Evolutionary conservation across 2,888 invertebrate species (phyloP), one percentile per base, ranked within the genome.

Genomic region (Agriopis aurantiaria): DNA sequence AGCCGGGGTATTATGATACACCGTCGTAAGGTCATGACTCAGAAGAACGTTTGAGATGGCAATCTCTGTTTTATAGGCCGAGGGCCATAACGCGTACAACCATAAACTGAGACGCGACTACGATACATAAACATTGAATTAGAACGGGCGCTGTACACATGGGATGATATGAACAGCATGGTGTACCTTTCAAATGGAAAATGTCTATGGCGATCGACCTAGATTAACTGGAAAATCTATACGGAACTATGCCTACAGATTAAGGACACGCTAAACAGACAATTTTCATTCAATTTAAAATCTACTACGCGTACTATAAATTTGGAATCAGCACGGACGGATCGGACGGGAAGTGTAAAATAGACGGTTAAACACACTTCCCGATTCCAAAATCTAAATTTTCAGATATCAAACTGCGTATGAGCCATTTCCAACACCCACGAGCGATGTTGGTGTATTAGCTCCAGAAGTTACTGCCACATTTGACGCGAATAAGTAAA

Each of bases 51-150:
- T 78, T 78, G 74, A 83, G 86, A 88, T 87, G 72, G 80, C 83
- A 86, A 88, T 88, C 87, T 78, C 78, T 72, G 74, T 80, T 86
- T 88, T 87, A 87, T 84, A 83, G 81, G 72, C 80, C 75, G 75
- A 80, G 81, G 78, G 84, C 82, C 75, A 86, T 88, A 85, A 87
- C 82, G 71, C 71, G 79, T 80, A 74, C 77, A 73, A 46, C 66
- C 83, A 81, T 88, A 86, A 87, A 88, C 75, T 73, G 69, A 79
- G 80, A 75, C 83, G 81, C 82, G 82, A 80, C 85, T 79, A 61
- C 65, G 85, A 87, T 85, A 82, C 83, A 82, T 86, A 85, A 87
- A 85, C 77, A 77, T 75, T 76, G 78, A 76, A 74, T 73, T 72
- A 76, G 71, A 75, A 69, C 75, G 71, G 68, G 68, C 68, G 69